Evolutionary conservation across 1,140 invertebrate genomes (phyloP).

Genomic region (Pinna nobilis): DNA sequence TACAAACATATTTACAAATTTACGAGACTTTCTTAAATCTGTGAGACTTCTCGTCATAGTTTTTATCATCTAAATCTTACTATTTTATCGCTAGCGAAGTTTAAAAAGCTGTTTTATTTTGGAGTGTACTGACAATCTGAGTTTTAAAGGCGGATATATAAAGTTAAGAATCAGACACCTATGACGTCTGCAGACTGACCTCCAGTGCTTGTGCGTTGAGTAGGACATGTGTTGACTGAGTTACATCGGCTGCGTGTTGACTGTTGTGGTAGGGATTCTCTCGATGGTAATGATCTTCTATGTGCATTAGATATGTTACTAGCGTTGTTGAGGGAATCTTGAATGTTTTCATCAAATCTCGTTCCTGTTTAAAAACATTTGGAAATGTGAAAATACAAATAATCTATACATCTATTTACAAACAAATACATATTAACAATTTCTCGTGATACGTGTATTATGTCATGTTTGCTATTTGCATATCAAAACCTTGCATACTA

Average conservation of each 20-base stretch:
- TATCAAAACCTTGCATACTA: no score
- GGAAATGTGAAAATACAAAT: neutral
- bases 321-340: conserved; percentile 96
- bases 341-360: conserved; percentile 92
- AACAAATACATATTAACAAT: neutral
- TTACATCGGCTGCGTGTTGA: conserved; percentile 78
- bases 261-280: conserved; percentile 77
- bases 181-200: conserved; percentile 74
- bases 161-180: neutral
- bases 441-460: conserved; percentile 64
- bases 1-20: no score
- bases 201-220: conserved; percentile 93
- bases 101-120: no score
- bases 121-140: neutral
- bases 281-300: conserved; percentile 96
- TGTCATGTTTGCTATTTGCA: no score
- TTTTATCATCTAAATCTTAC: no score
- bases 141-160: neutral
- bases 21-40: no score
- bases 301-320: conserved; percentile 95
- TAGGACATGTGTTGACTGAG: conserved; percentile 77
- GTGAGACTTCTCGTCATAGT: no score
- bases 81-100: no score
- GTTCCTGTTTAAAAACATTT: conserved; percentile 80
- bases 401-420: neutral